These are phyloP conservation scores for Auanema sp. DNA, from an alignment of 2,888 invertebrate genomes.

Conservation along the genomic window DNA sequence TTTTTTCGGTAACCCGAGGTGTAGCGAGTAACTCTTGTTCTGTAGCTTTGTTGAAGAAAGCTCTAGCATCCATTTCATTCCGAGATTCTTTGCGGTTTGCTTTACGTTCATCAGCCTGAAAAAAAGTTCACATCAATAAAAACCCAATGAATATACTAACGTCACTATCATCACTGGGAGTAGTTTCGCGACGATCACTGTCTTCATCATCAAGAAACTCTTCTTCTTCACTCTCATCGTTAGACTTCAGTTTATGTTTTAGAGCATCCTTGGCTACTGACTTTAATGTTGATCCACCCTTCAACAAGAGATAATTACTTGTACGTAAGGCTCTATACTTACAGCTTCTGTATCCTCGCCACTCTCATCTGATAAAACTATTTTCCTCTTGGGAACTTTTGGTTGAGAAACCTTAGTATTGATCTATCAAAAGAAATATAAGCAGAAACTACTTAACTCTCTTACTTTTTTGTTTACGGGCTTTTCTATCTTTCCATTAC, in stretches of 20 bases:
- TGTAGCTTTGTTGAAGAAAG: constrained; percentile 36
- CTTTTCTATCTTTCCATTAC: constrained; percentile 7
- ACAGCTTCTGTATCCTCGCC: constrained; percentile 16
- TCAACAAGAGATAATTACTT: neutral
- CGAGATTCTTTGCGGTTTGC: constrained; percentile 22
- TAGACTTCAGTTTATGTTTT: constrained; percentile 23
- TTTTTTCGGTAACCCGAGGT: constrained; percentile 40
- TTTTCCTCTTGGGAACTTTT: constrained; percentile 14
- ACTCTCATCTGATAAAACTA: constrained; percentile 17
- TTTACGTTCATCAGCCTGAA: constrained; percentile 33
- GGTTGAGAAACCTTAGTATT: constrained; percentile 5
- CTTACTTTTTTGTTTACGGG: constrained; percentile 4
- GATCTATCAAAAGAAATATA: constrained; percentile 3
- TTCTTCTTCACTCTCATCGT: constrained; percentile 30
- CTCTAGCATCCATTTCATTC: constrained; percentile 25
- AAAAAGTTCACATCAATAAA: constrained; percentile 2
- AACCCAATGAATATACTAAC: constrained; percentile 7
- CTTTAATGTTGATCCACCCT: constrained; percentile 18
- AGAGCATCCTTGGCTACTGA: constrained; percentile 10
- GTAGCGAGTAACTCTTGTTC: constrained; percentile 31
- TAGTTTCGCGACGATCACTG: constrained; percentile 26
- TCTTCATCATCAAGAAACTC: constrained; percentile 21
- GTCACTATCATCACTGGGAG: constrained; percentile 37
- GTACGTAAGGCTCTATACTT: neutral
- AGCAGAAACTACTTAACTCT: neutral